Conservation (phyloP, 2,888 invertebrate species). For the Stenodera caucasica region DNA sequence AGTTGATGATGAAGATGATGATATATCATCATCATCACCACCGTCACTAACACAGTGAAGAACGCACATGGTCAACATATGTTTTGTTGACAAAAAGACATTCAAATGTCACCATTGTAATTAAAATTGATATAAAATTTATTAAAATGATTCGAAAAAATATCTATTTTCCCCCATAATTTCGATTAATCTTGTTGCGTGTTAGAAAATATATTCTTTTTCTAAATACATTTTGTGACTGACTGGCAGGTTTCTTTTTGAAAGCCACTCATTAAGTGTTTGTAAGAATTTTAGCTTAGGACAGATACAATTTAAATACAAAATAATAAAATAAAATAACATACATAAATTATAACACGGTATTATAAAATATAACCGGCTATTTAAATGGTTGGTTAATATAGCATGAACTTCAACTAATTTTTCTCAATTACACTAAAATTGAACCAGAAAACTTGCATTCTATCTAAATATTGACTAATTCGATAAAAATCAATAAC, state of each 20-base stretch:
- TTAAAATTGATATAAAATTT: background rate
- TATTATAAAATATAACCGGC: background rate
- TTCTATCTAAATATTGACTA: background rate
- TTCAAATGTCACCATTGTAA: conserved; percentile 24
- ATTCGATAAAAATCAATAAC: too few species aligned
- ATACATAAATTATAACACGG: background rate
- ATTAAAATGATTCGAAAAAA: too few species aligned
- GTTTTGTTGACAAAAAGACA: conserved; percentile 36
- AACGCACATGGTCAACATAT: conserved; percentile 39
- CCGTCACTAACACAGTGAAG: conserved; percentile 9
- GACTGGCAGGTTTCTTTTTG: background rate
- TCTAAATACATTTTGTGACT: background rate
- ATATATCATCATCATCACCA: conserved; percentile 3
- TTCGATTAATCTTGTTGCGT: conserved; percentile 18
- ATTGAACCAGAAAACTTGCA: background rate
- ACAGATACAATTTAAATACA: background rate
- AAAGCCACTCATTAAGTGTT: background rate
- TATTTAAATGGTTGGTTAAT: conserved; percentile 2
- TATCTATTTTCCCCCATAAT: background rate
- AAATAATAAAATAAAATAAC: background rate
- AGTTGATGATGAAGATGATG: conserved; percentile 10
- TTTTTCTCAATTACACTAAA: background rate
- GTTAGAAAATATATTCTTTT: conserved; percentile 3
- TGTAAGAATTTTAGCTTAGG: background rate
- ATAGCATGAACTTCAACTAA: conserved; percentile 1